Evolutionary conservation across 2,113 vertebrate species (phyloP), one percentile per base, ranked within the genome.

Genomic region (Amazona vittata): DNA sequence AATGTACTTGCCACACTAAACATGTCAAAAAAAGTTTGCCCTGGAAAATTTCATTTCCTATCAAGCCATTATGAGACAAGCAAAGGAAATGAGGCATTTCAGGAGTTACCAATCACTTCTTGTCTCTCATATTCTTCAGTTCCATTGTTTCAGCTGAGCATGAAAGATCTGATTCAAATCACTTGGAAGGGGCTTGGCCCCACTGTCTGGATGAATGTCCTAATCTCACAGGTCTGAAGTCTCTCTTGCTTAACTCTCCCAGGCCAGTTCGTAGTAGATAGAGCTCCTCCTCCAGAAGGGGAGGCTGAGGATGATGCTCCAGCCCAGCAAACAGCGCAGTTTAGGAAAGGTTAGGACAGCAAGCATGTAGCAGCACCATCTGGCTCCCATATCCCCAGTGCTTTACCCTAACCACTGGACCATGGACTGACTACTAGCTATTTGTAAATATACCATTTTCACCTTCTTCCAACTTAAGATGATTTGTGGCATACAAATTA

Each of bases 331-430:
- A 59, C 37, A 41, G 37, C 33, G 1, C 39, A 12, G 50, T 47
- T 60, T 15, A 46, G 82, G 39, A 69, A 19, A 81, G 39, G 15
- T 19, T 5, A 25, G 68, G 29, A 19, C 41, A 37, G 37, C 10
- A 15, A 47, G 4, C 24, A 46, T 24, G 11, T 7, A 78, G 29
- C 41, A 35, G 28, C 1, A 5, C 35, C 31, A 62, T 44, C 50
- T 2, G 1, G 47, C 6, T 64, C 18, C 37, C 37, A 11, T 1
- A 12, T 44, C 17, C 71, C 52, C 29, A 31, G 0, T 15, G 44
- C 63, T 25, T 37, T 28, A 9, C 75, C 46, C 67, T 52, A 13
- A 55, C 37, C 50, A 14, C 46, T 47, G 20, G 13, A 6, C 41
- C 20, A 31, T 2, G 33, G 73, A 46, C n/a, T 24, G 8, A 17